Evolutionary conservation across 2,113 vertebrate species (phyloP), one percentile per base, ranked within the genome.

Genomic region (Mastomys natalensis): DNA sequence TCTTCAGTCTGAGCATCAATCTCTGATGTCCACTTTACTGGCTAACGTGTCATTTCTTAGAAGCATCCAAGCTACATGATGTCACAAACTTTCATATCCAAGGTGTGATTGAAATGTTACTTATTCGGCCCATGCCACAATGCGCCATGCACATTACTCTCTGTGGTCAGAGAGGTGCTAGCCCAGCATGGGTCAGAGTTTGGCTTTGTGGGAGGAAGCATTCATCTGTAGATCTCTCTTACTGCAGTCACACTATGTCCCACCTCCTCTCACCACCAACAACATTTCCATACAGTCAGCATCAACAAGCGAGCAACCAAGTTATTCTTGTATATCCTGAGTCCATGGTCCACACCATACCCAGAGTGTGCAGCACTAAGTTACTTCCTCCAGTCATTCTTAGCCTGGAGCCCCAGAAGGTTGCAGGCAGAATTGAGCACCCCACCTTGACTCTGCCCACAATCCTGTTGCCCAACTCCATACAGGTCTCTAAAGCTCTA

Each of bases 381-480:
- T 4, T 89, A 95, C 91, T 95, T 95, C 97, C 95, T 81, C 48
- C 43, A 78, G 51, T 51, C 37, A 51, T 1, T 7, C 7, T 89
- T 55, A 95, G 60, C 62, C 70, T 87, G 84, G 78, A 87, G 92
- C 88, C 3, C 37, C 93, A 86, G 68, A 82, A 51, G 0, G 40
- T 78, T 8, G 24, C 0, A 34, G 68, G 29, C 68, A 72, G 68
- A 85, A 70, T 89, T 13, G 5, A 55, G 74, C n/a, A 74, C 3
- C 91, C 90, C 19, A 1, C 37, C 62, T 64, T 82, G 89, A 29
- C 90, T 96, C 72, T 0, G 0, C 24, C 43, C 51, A 77, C 17
- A 29, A 22, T 94, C 40, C 34, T 37, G 58, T 4, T n/a, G 15
- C 40, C 7, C 4, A 0, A 64, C 74, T 95, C 89, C 43, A 89